Evolutionary conservation across 2,888 invertebrate species (phyloP), one percentile per base, ranked within the genome.

Genomic region (Apotomis capreana): DNA sequence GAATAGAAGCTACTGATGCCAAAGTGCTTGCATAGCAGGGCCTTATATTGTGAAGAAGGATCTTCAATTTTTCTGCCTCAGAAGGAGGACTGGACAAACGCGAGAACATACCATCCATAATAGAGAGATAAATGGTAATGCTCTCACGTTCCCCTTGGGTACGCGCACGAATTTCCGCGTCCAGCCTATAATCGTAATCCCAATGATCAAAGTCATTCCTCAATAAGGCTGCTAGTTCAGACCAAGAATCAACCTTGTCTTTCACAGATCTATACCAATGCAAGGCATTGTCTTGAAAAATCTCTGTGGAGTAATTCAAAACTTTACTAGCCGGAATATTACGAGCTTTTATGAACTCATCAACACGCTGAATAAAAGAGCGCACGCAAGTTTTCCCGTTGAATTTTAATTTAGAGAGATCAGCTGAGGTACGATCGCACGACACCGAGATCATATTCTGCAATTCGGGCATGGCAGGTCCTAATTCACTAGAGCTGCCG

Each of bases 381-480:
- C 65, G 65, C 3, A 57, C 65, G 57, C 65, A 65, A 13, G 65
- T 57, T 26, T 55, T 65, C 12, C 46, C 65, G 37, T 65, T 55
- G 55, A 65, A 65, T 46, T 61, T 61, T 10, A 61, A 15, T 46
- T 46, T 61, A 13, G 4, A 3, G 3, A 61, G 6, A 10, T 59
- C 59, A 44, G 59, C 10, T 10, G 58, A 8, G 5, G 37, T 13
- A 36, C 44, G 8, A 15, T 61, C 46, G 15, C 46, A 61, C 6
- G 61, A 15, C 15, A 61, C 61, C 3, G 61, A 61, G 4, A 61
- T 61, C 13, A 59, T 3, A 40, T 40, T 59, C n/a, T 59, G 59
- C 9, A 59, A 4, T 3, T 59, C 58, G n/a, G 58, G 58, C 37
- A 59, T n/a, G 3, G 13, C 9, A 5, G 57, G 26, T 5, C 5